Conservation (phyloP, 2,797 vertebrate species). For the Tympanoctomys barrerae region DNA sequence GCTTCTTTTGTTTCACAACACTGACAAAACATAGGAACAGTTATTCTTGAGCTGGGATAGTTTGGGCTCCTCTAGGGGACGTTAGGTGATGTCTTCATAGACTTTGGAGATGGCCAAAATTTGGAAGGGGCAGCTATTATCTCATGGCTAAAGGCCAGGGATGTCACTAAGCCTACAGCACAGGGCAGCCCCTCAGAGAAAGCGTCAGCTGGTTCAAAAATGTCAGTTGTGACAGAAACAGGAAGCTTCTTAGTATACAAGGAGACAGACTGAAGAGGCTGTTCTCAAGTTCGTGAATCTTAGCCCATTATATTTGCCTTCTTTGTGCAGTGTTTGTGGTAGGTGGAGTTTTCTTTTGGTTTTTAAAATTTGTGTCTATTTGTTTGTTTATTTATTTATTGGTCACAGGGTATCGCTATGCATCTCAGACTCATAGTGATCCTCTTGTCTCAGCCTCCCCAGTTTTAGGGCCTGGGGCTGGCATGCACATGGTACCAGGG, state of each 20-base stretch:
- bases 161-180: neutral
- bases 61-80: neutral
- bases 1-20: neutral
- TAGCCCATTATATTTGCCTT: too few species aligned
- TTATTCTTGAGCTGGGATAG: neutral
- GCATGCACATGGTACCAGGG: too few species aligned
- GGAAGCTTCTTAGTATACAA: neutral
- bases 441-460: too few species aligned
- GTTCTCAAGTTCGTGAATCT: neutral
- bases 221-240: neutral
- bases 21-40: neutral
- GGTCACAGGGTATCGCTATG: too few species aligned
- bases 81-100: neutral
- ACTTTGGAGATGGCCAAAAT: neutral
- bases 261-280: neutral
- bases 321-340: neutral
- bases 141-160: neutral
- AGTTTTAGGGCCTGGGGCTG: too few species aligned
- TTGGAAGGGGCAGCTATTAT: neutral
- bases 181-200: neutral
- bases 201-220: neutral
- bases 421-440: too few species aligned
- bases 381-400: too few species aligned
- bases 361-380: too few species aligned
- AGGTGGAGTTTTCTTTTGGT: too few species aligned